Evolutionary conservation across 53 echinoderm and acorn worm genomes (phyloP).

Genomic region (Temnopleurus reevesii): DNA sequence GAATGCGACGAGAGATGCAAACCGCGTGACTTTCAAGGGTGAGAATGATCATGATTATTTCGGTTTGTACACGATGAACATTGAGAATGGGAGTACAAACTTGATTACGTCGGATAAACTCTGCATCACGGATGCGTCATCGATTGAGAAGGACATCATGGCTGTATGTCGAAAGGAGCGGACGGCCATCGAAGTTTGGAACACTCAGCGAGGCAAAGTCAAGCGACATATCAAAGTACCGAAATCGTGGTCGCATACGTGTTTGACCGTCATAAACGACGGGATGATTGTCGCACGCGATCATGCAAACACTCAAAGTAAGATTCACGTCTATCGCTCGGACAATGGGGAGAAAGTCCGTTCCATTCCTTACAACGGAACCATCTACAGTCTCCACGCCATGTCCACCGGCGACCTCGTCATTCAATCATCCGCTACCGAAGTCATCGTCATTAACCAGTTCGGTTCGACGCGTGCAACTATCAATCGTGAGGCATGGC

Average conservation of each 20-base stretch:
- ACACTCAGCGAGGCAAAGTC: slow-evolving; percentile 7
- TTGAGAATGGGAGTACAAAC: slow-evolving; percentile 24
- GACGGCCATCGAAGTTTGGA: slow-evolving; percentile 28
- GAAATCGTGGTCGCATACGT: slow-evolving; percentile 34
- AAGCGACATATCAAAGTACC: slow-evolving; percentile 35
- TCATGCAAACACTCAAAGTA: not conserved
- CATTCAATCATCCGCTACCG: slow-evolving; percentile 47
- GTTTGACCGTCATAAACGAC: not conserved
- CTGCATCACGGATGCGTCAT: slow-evolving; percentile 28
- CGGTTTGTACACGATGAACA: slow-evolving; percentile 37
- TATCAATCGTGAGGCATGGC: not conserved
- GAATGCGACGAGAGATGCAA: slow-evolving; percentile 7
- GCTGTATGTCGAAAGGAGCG: slow-evolving; percentile 22
- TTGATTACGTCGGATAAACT: not conserved
- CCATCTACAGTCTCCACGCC: slow-evolving; percentile 15
- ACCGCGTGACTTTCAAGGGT: slow-evolving; percentile 38
- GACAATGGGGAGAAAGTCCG: slow-evolving; percentile 40
- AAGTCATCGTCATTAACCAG: not conserved
- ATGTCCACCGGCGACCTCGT: slow-evolving; percentile 41
- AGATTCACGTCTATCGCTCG: slow-evolving; percentile 33
- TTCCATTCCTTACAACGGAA: slow-evolving; percentile 27
- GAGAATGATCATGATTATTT: slow-evolving; percentile 4
- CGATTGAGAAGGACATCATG: slow-evolving; percentile 9
- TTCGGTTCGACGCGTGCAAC: not conserved
- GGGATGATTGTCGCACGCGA: slow-evolving; percentile 17